phyloP scores from a whole-genome alignment of 1,140 invertebrate species.

The Catajapyx aquilonaris region DNA sequence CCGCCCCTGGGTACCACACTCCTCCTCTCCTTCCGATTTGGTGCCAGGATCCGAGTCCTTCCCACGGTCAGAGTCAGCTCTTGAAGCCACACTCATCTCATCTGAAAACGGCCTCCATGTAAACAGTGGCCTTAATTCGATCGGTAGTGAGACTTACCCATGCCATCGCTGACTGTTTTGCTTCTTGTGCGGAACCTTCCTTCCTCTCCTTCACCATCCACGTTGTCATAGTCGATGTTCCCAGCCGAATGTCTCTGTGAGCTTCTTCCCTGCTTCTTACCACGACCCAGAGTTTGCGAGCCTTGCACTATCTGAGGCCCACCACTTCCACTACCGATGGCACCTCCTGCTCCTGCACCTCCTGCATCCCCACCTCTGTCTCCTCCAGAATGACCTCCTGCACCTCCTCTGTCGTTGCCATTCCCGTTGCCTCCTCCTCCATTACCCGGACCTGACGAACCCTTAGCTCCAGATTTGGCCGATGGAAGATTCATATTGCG shows the following conservation, averaged over 20 bases:
- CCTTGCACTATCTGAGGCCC: slow-evolving; percentile 23
- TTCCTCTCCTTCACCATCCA: slow-evolving; percentile 26
- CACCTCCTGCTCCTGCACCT: slow-evolving; percentile 6
- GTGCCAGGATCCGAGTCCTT: slow-evolving; percentile 44
- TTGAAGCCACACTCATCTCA: slow-evolving; percentile 1
- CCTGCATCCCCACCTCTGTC: not conserved
- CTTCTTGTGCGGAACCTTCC: slow-evolving; percentile 55
- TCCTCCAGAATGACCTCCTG: slow-evolving; percentile 21
- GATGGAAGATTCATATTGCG: slow-evolving; percentile 83
- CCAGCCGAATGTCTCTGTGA: slow-evolving; percentile 74
- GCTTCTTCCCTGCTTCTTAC: slow-evolving; percentile 36
- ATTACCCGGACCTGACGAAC: too few relatives aligned
- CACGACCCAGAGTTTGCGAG: slow-evolving; percentile 44
- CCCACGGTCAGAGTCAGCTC: slow-evolving; percentile 15
- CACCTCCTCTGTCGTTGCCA: slow-evolving; percentile 13
- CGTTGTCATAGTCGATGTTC: slow-evolving; percentile 61
- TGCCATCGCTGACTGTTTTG: slow-evolving; percentile 67
- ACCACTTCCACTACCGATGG: slow-evolving; percentile 28
- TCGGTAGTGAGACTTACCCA: slow-evolving; percentile 29
- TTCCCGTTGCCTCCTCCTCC: too few relatives aligned
- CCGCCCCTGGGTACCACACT: slow-evolving; percentile 35
- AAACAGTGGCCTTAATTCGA: slow-evolving; percentile 4
- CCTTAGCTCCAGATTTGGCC: too few relatives aligned
- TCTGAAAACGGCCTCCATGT: slow-evolving; percentile 5
- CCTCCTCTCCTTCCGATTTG: slow-evolving; percentile 72